Percentiles rank a stretch among this genome's conserved stretches.
phyloP scores from a whole-genome alignment of 2,797 vertebrate species.

The Rhadinocentrus ornatus region DNA sequence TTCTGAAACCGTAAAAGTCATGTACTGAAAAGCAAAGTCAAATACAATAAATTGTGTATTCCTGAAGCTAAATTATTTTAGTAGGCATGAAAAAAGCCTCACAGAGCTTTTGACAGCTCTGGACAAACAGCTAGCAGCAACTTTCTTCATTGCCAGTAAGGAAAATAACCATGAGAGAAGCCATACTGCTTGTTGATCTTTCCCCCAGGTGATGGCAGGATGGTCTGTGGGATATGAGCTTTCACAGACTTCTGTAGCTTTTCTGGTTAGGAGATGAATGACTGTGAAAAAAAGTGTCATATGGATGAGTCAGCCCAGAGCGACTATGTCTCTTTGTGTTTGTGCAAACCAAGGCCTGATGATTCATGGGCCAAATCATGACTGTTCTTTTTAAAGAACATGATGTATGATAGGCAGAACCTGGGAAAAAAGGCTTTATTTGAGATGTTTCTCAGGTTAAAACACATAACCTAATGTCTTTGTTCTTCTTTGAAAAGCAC shows the following conservation, averaged over 20 bases:
- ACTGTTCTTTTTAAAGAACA: conserved; percentile 43
- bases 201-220: conserved; percentile 58
- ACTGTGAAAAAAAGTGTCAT: conserved; percentile 30
- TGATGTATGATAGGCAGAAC: conserved; percentile 28
- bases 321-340: conserved; percentile 56
- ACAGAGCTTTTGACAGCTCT: conserved; percentile 44
- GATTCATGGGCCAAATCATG: conserved; percentile 59
- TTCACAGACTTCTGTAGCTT: conserved; percentile 41
- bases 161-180: conserved; percentile 53
- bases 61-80: too few species aligned
- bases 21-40: too few species aligned
- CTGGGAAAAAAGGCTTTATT: conserved; percentile 41
- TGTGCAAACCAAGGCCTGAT: conserved; percentile 54
- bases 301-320: conserved; percentile 65
- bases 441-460: conserved; percentile 40
- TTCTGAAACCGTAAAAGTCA: too few species aligned
- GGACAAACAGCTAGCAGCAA: conserved; percentile 29
- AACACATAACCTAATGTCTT: conserved; percentile 48
- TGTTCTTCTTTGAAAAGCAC: conserved; percentile 62
- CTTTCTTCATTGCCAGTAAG: conserved; percentile 47
- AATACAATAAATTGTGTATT: too few species aligned
- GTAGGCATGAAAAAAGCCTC: background rate
- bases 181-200: conserved; percentile 49
- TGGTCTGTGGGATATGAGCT: conserved; percentile 35
- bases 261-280: conserved; percentile 55